Conservation (phyloP, 2,888 invertebrate genomes). For the Tuberolachnus salignus region DNA sequence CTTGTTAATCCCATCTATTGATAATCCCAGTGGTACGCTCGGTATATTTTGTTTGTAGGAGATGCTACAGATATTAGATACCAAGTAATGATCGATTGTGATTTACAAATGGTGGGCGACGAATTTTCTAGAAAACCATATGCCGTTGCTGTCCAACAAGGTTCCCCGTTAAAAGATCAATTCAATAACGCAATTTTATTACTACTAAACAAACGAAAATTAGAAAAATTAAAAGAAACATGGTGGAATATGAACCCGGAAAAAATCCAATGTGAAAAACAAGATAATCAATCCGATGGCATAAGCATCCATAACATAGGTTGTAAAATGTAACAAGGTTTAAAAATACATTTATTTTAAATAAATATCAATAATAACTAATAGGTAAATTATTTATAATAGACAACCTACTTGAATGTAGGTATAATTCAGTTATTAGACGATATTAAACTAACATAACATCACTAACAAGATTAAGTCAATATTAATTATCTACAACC, state of each 20-base stretch:
- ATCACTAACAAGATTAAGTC: too few relatives aligned
- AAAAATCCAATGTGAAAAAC: conserved; percentile 78
- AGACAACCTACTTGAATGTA: too few relatives aligned
- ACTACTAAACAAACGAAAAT: conserved; percentile 86
- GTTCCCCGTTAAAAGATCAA: conserved; percentile 90
- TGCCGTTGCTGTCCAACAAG: conserved; percentile 95
- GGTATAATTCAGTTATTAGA: too few relatives aligned
- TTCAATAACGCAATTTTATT: conserved; percentile 95
- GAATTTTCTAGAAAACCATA: conserved; percentile 98
- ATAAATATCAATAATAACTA: too few relatives aligned
- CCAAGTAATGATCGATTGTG: conserved; percentile 80
- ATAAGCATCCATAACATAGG: conserved; percentile 98
- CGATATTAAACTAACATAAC: too few relatives aligned
- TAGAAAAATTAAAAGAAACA: conserved; percentile 91
- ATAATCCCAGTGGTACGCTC: background rate
- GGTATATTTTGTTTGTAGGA: conserved; percentile 63
- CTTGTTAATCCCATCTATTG: background rate
- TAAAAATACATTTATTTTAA: too few relatives aligned
- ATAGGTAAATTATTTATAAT: too few relatives aligned
- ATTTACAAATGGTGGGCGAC: conserved; percentile 87
- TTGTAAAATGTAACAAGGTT: too few relatives aligned
- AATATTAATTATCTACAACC: too few relatives aligned
- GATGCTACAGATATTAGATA: conserved; percentile 93
- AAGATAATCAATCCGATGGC: conserved; percentile 93
- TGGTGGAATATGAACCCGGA: conserved; percentile 95